Evolutionary conservation across 2,888 invertebrate species (phyloP), one percentile per base, ranked within the genome.

Genomic region (Polyploca ridens): DNA sequence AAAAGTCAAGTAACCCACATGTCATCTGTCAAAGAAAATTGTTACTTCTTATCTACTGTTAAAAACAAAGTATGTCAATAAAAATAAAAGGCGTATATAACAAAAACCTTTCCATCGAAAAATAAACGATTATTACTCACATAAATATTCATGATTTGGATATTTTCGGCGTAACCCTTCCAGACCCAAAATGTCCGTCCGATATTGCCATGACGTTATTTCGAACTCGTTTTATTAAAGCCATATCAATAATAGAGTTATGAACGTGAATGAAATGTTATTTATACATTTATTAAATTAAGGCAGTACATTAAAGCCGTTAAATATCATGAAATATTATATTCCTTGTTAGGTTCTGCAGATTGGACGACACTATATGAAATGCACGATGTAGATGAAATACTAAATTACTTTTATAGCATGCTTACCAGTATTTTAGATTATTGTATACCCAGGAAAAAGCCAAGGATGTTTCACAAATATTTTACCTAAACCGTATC

Each of bases 101-200:
- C n/a, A 54, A 62, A 58, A 49, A 54, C 19, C 54, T 54, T 54
- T 54, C 54, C 10, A 19, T 54, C 54, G 19, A 19, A 19, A 54
- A 54, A 54, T 59, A 63, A 63, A 60, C 65, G 67, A 67, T 73
- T 69, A 75, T 73, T 71, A 72, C 66, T 62, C 16, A 66, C 68
- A 70, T 76, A 74, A 78, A 78, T 78, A 78, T 75, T 75, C 72
- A 78, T 69, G 70, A 64, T 62, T 66, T 65, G 57, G 69, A 70
- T 66, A 75, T 73, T 69, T 70, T 69, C 66, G 65, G 19, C 16
- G 54, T 19, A 19, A 54, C 54, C 54, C 64, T 63, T 61, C 38
- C 44, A 64, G 63, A 49, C 46, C 62, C 58, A 60, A 65, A 63
- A 58, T 61, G 66, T 35, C 64, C 63, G 49, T 64, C 65, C 59